Evolutionary conservation across 1,140 invertebrate species (phyloP).

Genomic region (Drosophila chauvacae): DNA sequence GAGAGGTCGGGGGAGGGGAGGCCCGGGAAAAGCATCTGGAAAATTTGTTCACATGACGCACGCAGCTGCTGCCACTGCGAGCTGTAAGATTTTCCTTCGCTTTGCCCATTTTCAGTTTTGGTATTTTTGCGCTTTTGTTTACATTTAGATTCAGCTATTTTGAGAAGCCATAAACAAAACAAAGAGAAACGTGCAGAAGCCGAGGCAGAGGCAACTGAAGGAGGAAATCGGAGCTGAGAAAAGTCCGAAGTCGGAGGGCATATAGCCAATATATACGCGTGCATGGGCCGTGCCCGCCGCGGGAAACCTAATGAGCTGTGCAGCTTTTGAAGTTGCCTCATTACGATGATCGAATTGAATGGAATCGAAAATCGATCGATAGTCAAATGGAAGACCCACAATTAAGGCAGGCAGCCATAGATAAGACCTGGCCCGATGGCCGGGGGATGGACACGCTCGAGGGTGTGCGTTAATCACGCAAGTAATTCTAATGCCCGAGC

Average conservation of each 20-base stretch:
- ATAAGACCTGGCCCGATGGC: slow-evolving; percentile 55
- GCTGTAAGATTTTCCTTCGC: slow-evolving; percentile 41
- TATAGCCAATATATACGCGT: slow-evolving; percentile 29
- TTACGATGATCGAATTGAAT: slow-evolving; percentile 62
- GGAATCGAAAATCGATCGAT: slow-evolving; percentile 72
- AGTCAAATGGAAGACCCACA: slow-evolving; percentile 79
- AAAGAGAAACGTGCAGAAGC: slow-evolving; percentile 69
- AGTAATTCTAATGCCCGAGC: slow-evolving; percentile 76
- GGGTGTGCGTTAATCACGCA: slow-evolving; percentile 82
- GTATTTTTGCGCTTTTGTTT: slow-evolving; percentile 75
- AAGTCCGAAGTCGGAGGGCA: slow-evolving; percentile 59
- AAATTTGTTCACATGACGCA: slow-evolving; percentile 78
- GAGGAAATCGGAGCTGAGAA: slow-evolving; percentile 28
- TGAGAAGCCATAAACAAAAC: slow-evolving; percentile 80
- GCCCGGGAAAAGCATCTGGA: slow-evolving; percentile 64
- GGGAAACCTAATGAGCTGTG: slow-evolving; percentile 72
- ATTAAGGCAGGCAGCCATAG: slow-evolving; percentile 81
- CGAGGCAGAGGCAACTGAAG: slow-evolving; percentile 8
- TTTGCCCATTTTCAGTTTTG: slow-evolving; percentile 32
- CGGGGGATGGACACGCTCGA: slow-evolving; percentile 51
- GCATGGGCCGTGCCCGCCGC: not conserved
- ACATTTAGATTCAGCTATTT: slow-evolving; percentile 79
- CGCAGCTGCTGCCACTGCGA: slow-evolving; percentile 63
- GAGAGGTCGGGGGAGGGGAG: not conserved
- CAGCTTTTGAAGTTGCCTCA: slow-evolving; percentile 74